Percentiles rank a stretch among this genome's conserved stretches.
Conservation (phyloP, 1,140 invertebrate genomes). For the Tetramorium parvispinum region DNA sequence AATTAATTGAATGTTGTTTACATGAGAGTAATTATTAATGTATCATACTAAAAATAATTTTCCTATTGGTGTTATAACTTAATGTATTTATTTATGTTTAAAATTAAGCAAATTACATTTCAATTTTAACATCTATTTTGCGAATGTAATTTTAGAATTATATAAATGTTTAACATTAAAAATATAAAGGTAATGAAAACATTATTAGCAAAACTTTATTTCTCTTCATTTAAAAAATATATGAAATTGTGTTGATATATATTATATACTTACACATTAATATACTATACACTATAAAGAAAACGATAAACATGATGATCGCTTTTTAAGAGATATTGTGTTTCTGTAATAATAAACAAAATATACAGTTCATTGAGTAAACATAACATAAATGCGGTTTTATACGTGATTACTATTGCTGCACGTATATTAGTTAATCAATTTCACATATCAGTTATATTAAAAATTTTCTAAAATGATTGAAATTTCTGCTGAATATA, state of each 20-base stretch:
- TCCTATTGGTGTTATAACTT: not conserved
- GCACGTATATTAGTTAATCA: not conserved
- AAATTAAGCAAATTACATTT: not conserved
- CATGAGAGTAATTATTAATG: constrained; percentile 15
- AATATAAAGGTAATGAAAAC: not conserved
- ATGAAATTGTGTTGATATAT: no score
- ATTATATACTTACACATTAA: not conserved
- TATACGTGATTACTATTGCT: not conserved
- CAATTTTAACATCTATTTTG: not conserved
- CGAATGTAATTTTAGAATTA: not conserved
- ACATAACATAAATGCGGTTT: not conserved
- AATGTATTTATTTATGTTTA: not conserved
- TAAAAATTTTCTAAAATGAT: not conserved
- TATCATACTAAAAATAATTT: constrained; percentile 1
- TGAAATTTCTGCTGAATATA: not conserved
- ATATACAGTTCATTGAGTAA: not conserved
- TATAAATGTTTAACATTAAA: not conserved
- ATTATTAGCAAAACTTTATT: not conserved
- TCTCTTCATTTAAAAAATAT: not conserved
- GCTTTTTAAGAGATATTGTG: not conserved
- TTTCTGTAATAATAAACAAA: not conserved
- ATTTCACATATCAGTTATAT: not conserved
- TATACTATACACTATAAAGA: not conserved
- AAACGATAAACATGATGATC: not conserved
- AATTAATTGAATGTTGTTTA: not conserved